A percentile compares a stretch with the other conserved stretches of the same genome.
Evolutionary conservation across 2,888 invertebrate species (phyloP).

Genomic region (Vesta saturnalis): DNA sequence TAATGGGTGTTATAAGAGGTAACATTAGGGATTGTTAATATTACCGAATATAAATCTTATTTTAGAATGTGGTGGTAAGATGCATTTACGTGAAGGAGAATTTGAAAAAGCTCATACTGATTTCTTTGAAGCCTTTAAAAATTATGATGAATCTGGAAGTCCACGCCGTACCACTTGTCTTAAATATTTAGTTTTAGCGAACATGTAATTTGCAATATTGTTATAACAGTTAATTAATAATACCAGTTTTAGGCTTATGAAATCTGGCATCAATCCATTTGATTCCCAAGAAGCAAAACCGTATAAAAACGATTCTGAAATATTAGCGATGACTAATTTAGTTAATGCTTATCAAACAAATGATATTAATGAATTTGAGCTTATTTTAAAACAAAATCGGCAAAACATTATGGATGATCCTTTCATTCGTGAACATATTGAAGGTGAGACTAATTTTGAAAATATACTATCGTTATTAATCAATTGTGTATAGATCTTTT

Average conservation of each 20-base stretch:
- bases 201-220: constrained; percentile 79
- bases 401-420: constrained; percentile 99
- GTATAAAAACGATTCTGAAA: constrained; percentile 99
- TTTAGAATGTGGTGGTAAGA: constrained; percentile 97
- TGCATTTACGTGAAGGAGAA: constrained; percentile 98
- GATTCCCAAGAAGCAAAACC: constrained; percentile 99
- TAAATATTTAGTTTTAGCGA: constrained; percentile 97
- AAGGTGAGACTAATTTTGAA: constrained; percentile 67
- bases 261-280: constrained; percentile 99
- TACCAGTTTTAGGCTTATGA: constrained; percentile 83
- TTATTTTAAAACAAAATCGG: constrained; percentile 92
- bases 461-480: too few relatives aligned
- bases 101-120: constrained; percentile 99
- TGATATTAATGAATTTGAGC: constrained; percentile 98
- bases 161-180: constrained; percentile 96
- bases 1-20: constrained; percentile 99
- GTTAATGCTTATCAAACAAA: constrained; percentile 98
- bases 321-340: constrained; percentile 98
- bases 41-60: constrained; percentile 28
- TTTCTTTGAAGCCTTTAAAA: constrained; percentile 99
- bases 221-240: constrained; percentile 9
- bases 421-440: constrained; percentile 98
- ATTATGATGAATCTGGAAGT: constrained; percentile 99
- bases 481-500: constrained; percentile 74
- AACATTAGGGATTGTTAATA: constrained; percentile 42